Base-by-base conservation (phyloP, 1,140 invertebrate species). In the Tachypleus tridentatus region DNA sequence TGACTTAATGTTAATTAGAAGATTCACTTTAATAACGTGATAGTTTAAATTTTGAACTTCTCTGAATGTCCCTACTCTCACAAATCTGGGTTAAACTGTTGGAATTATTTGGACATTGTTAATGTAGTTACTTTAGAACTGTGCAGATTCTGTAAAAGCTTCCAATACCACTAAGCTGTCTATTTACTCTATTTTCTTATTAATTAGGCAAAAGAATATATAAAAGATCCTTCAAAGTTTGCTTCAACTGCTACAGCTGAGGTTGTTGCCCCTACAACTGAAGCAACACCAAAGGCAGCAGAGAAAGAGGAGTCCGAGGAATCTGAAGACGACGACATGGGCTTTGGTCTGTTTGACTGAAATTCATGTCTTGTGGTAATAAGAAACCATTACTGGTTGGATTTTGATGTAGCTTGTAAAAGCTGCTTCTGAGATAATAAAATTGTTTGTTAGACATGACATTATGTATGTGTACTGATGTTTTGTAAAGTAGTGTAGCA, bases 271-370 rank as follows among this genome's bases (percentile, higher is more conserved):
- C 80, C 82, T 64, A 79, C 83, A 5, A 78, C 85, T 61, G 83
- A 85, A 83, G 75, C 88, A 68, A 87, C 90, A 77, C 87, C 89
- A 74, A 84, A 87, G 68, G 86, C 86, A 68, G 85, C 91, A 73
- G 85, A 89, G 75, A 86, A 88, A 70, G 84, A 86, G 64, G 74
- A 76, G 60, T 86, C 87, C 74, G 83, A 82, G 49, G 90, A 91
- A 73, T 93, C 96, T 50, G 90, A 91, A 73, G 93, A 96, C 76
- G 95, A 97, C 73, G 93, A 95, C 76, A 96, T 98, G 91, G 95
- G 93, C 74, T 93, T 96, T 76, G 91, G 91, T 79, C 86, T 97
- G 9, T 97, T 96, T 74, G 93, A 95, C 77, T 95, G 94, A 85
- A 54, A 7, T 8, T n/a, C n/a, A 54, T 54, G 53, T 8, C 3